Percentiles rank a stretch among this genome's conserved stretches.
Evolutionary conservation across 2,888 invertebrate species (phyloP).

Genomic region (Lepidocyrtinus sp.): DNA sequence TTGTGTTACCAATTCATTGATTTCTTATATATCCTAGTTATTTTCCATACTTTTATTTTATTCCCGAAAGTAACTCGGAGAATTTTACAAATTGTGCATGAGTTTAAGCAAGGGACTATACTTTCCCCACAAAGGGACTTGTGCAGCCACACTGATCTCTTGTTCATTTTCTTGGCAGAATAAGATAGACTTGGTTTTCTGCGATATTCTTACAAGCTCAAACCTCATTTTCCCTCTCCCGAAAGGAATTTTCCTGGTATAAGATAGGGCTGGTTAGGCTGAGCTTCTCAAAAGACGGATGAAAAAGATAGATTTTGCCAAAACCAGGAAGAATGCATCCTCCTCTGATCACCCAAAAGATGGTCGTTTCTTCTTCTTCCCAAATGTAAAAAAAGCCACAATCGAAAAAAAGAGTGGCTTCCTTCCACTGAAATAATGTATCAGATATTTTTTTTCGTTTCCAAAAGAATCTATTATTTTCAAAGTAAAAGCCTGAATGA

Average conservation of each 20-base stretch:
- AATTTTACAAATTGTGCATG: background rate
- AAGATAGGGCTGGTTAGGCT: background rate
- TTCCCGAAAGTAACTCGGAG: background rate
- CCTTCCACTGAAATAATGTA: background rate
- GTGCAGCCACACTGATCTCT: background rate
- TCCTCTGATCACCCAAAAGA: background rate
- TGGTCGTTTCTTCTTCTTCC: background rate
- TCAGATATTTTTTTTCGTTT: background rate
- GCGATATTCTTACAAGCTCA: background rate
- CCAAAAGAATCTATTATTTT: background rate
- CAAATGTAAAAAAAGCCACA: background rate
- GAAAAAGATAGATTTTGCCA: background rate
- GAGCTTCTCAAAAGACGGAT: background rate
- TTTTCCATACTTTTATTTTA: background rate
- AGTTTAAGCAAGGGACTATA: background rate
- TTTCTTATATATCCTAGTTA: constrained; percentile 14
- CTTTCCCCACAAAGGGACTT: background rate
- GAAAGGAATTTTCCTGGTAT: too few species aligned
- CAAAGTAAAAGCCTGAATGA: background rate
- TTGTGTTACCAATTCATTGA: constrained; percentile 44
- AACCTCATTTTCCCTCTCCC: background rate
- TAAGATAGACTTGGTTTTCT: background rate
- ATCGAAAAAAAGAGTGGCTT: background rate
- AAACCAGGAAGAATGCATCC: background rate
- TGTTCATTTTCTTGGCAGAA: background rate